Conservation (phyloP, 2,797 vertebrate species). For the Silurus lanzhouensis region DNA sequence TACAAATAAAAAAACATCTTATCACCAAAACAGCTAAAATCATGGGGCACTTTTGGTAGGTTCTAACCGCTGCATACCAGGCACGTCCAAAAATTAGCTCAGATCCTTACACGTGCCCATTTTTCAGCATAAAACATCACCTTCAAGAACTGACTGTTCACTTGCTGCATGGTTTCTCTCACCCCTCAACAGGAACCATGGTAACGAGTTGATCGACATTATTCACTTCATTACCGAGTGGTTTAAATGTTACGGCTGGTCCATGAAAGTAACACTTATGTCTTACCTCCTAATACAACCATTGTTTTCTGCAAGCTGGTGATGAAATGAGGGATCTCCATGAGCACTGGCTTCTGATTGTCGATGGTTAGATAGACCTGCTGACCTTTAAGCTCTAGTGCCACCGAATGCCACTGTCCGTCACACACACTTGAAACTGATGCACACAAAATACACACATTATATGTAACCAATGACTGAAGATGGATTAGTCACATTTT, state of each 20-base stretch:
- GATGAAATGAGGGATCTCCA: constrained; percentile 32
- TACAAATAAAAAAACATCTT: not conserved
- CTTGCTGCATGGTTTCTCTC: no score
- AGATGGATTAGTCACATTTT: not conserved
- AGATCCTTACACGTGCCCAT: no score
- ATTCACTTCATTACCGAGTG: no score
- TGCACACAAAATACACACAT: constrained; percentile 10
- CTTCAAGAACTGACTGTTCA: no score
- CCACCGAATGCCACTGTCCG: constrained; percentile 55
- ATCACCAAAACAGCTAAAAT: no score
- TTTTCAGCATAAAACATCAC: no score
- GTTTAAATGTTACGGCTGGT: no score
- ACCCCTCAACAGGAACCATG: no score
- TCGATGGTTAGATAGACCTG: constrained; percentile 46
- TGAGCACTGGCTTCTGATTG: constrained; percentile 42
- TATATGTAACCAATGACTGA: not conserved
- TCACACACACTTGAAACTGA: constrained; percentile 51
- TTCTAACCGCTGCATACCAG: no score
- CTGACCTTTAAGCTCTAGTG: constrained; percentile 42
- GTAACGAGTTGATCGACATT: no score
- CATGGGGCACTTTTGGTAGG: no score
- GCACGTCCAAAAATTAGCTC: no score
- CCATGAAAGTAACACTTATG: not conserved
- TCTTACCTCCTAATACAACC: constrained; percentile 54
- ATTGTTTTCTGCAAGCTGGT: constrained; percentile 31